Conservation (phyloP, 1,140 invertebrate genomes). For the Nasonia giraulti region DNA sequence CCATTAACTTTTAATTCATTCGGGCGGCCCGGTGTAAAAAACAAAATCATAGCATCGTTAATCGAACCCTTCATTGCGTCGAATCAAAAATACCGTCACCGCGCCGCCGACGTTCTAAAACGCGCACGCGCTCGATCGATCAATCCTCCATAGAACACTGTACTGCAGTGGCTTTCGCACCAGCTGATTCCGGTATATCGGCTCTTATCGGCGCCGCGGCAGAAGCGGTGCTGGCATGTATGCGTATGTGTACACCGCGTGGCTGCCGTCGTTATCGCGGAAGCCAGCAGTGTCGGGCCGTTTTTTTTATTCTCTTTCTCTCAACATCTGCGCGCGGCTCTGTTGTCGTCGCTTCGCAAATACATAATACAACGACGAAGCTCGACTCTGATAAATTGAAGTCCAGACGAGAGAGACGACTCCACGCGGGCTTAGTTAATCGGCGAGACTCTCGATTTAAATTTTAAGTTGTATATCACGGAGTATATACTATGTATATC, state of each 20-base stretch:
- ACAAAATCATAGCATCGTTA: background rate
- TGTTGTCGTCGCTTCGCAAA: background rate
- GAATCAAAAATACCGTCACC: background rate
- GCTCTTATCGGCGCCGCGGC: background rate
- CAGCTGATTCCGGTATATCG: slow-evolving; percentile 5
- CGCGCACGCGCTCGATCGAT: background rate
- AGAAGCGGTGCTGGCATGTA: too few relatives aligned
- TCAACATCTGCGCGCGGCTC: background rate
- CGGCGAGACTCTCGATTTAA: background rate
- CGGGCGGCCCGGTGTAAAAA: background rate
- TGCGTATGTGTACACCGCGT: background rate
- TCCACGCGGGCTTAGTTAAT: background rate
- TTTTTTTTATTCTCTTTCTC: background rate
- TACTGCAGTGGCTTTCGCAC: background rate
- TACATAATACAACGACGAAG: background rate
- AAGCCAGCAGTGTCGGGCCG: background rate
- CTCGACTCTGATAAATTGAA: background rate
- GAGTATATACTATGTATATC: too few relatives aligned
- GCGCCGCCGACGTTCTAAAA: background rate
- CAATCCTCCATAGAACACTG: background rate
- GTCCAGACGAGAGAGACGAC: background rate
- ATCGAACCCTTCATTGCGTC: background rate
- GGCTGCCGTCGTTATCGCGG: background rate
- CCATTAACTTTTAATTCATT: background rate
- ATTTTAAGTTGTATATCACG: background rate